Evolutionary conservation across 2,113 vertebrate species (phyloP), one percentile per base, ranked within the genome.

Genomic region (Charina bottae): DNA sequence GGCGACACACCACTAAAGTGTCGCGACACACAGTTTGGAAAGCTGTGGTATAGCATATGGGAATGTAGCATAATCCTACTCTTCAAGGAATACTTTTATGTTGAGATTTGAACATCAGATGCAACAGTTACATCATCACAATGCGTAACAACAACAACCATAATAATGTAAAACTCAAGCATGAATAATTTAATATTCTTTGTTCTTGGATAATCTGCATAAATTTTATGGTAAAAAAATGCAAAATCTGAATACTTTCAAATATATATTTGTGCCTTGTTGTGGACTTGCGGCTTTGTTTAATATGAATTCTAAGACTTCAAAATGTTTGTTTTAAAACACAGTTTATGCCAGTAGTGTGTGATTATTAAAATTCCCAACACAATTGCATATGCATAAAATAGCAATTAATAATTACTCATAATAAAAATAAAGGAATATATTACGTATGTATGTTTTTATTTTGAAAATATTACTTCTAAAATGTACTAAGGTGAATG

Each of bases 101-200:
- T 87, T 87, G 33, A 88, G 7, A 60, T 92, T 91, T 88, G 37
- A n/a, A 88, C 28, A 53, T 87, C 19, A 33, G 53, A 49, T 59
- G 64, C 11, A 23, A 33, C 17, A 87, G 42, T 87, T 58, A 26
- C 37, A 10, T 72, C 56, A 58, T 46, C 17, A 28, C 9, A 56
- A 2, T 46, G 53, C 9, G 9, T 49, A 59, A 53, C n/a, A 24
- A 60, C 28, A 26, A 60, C 28, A 26, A 89, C 13, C 26, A 83
- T 53, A 23, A 33, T 53, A 60, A 62, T 3, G 6, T 11, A 2
- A 92, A 92, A 78, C 7, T 33, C 72, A 78, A 78, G 72, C 33
- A 78, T 78, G 15, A 72, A 33, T 78, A 42, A 42, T 78, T 2
- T 56, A 87, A 26, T 58, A 56, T 37, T 12, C n/a, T 55, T 42